Percentiles rank a stretch among this genome's conserved stretches.
These are phyloP conservation scores for Tachina grossa DNA, from an alignment of 2,888 invertebrate genomes.

Conservation along the genomic window DNA sequence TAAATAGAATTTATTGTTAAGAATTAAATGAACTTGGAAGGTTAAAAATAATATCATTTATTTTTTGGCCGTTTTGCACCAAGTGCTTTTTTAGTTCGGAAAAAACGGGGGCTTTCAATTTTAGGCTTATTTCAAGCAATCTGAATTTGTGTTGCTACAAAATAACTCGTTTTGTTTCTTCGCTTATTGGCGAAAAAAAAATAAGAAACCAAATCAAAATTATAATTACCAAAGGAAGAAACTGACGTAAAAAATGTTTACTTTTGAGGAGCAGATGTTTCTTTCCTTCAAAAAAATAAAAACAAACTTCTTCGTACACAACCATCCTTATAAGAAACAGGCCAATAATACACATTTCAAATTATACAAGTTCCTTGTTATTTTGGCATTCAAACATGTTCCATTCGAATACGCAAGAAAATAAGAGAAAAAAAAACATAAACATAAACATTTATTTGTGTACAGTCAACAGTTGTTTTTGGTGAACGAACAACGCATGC, in stretches of 20 bases:
- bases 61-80: too few relatives aligned
- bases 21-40: too few relatives aligned
- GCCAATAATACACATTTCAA: conserved; percentile 32
- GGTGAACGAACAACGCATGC: conserved; percentile 22
- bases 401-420: conserved; percentile 30
- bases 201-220: conserved; percentile 52
- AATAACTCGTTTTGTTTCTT: too few relatives aligned
- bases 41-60: too few relatives aligned
- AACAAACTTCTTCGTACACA: conserved; percentile 21
- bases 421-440: conserved; percentile 10
- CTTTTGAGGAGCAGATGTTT: conserved; percentile 64
- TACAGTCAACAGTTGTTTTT: conserved; percentile 67
- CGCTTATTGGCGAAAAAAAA: background rate
- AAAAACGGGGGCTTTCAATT: too few relatives aligned
- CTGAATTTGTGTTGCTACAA: too few relatives aligned
- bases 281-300: conserved; percentile 24
- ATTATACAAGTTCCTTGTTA: conserved; percentile 49
- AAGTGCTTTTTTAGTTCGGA: too few relatives aligned
- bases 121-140: too few relatives aligned
- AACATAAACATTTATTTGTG: conserved; percentile 18
- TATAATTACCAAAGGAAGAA: conserved; percentile 49
- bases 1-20: too few relatives aligned
- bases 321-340: conserved; percentile 60
- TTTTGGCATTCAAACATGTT: conserved; percentile 46
- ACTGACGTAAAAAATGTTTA: conserved; percentile 40